A percentile compares a stretch with the other conserved stretches of the same genome.
Evolutionary conservation across 2,888 invertebrate species (phyloP).

Genomic region (Caenorhabditis sinica): DNA sequence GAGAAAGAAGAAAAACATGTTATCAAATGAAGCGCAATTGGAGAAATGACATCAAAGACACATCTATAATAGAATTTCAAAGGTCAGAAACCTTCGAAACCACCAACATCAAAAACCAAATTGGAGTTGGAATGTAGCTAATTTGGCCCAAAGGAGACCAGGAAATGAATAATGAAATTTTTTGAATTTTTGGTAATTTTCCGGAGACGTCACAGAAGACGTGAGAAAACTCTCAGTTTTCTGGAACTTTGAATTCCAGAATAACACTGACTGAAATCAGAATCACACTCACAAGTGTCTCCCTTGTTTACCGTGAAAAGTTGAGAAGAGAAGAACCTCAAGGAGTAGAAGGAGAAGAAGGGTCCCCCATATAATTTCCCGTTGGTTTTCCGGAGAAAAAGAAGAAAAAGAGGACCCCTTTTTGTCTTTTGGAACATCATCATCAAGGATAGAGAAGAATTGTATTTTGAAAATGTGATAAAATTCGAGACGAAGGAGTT

Average conservation of each 20-base stretch:
- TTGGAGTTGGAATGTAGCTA: neutral
- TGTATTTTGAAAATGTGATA: conserved; percentile 8
- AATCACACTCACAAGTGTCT: neutral
- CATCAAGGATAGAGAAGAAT: neutral
- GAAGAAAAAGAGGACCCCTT: neutral
- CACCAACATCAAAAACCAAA: conserved; percentile 3
- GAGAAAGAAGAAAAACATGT: neutral
- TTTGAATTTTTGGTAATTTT: neutral
- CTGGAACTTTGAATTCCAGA: neutral
- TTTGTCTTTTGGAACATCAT: conserved; percentile 2
- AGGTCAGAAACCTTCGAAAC: neutral
- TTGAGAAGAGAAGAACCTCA: neutral
- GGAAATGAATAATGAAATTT: neutral
- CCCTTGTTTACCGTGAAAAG: conserved; percentile 3
- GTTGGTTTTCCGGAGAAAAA: conserved; percentile 6
- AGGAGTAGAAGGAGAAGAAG: neutral
- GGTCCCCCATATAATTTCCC: conserved; percentile 22
- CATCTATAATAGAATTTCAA: neutral
- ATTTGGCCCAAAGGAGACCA: neutral
- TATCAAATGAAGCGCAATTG: neutral
- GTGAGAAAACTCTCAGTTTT: neutral
- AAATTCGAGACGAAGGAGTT: too few relatives aligned
- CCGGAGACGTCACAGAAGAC: conserved; percentile 12
- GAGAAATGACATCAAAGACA: neutral
- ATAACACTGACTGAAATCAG: neutral